Conservation (phyloP, 2,113 vertebrate species). For the Pteronura brasiliensis region DNA sequence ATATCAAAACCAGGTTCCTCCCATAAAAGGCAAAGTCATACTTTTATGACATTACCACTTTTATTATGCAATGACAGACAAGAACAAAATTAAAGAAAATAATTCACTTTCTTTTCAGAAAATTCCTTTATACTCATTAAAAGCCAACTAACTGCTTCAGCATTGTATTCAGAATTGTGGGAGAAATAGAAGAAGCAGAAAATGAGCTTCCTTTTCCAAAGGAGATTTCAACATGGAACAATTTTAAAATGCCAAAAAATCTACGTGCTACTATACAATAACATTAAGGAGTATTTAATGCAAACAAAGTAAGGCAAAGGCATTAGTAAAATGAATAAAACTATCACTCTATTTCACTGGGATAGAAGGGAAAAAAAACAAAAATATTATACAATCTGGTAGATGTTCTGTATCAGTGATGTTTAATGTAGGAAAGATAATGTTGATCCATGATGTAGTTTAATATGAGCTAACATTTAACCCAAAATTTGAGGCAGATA, state of each 20-base stretch:
- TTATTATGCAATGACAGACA: background rate
- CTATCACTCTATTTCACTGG: background rate
- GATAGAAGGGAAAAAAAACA: background rate
- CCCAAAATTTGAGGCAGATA: background rate
- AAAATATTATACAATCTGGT: background rate
- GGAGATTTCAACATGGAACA: background rate
- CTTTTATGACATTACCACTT: background rate
- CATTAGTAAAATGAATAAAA: slow-evolving; percentile 44
- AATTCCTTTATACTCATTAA: slow-evolving; percentile 1
- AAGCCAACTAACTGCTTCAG: background rate
- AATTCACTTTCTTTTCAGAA: slow-evolving; percentile 13
- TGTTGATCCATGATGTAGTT: background rate
- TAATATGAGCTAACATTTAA: background rate
- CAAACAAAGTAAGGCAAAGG: background rate
- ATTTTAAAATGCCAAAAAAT: slow-evolving; percentile 7
- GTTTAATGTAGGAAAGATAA: background rate
- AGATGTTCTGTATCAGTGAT: background rate
- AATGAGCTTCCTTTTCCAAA: background rate
- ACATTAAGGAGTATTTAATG: background rate
- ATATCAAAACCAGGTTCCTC: background rate
- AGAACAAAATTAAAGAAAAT: background rate
- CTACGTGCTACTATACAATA: background rate
- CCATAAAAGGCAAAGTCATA: background rate
- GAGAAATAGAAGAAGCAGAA: background rate
- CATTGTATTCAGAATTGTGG: background rate